Percentiles rank a stretch among this genome's conserved stretches.
Evolutionary conservation across 2,888 invertebrate species (phyloP).

Genomic region (Microchrysa polita): DNA sequence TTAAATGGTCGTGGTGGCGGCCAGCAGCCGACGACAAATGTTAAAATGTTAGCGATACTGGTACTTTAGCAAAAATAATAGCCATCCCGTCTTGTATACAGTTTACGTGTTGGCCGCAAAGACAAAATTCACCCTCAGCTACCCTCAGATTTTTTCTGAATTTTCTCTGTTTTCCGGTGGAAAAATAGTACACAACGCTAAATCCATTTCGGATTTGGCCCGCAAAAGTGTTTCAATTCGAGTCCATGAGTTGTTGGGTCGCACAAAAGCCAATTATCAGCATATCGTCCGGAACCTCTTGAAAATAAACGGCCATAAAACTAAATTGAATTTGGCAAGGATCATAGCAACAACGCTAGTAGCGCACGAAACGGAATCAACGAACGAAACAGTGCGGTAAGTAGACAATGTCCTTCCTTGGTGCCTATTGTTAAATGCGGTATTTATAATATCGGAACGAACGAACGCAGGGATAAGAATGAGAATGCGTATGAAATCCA

Average conservation of each 20-base stretch:
- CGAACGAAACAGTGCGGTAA: not conserved
- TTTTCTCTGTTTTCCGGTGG: not conserved
- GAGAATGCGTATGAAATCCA: too few species aligned
- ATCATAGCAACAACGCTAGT: conserved; percentile 10
- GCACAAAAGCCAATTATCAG: conserved; percentile 43
- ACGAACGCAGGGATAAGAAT: not conserved
- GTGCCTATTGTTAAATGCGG: not conserved
- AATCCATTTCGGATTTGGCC: conserved; percentile 9
- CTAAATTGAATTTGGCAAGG: conserved; percentile 42
- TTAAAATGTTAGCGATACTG: conserved; percentile 7
- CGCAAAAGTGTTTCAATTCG: conserved; percentile 7
- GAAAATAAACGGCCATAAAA: conserved; percentile 43
- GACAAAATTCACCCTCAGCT: not conserved
- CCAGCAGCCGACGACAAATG: too few species aligned
- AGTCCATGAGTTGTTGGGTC: not conserved
- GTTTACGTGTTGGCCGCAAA: too few species aligned
- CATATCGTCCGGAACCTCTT: conserved; percentile 40
- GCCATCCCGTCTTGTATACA: not conserved
- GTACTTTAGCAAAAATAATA: conserved; percentile 16
- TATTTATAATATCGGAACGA: not conserved
- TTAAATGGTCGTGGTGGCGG: conserved; percentile 6
- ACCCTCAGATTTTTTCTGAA: conserved; percentile 12
- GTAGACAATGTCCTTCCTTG: not conserved
- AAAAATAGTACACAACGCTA: too few species aligned
- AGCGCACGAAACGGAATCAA: too few species aligned